Evolutionary conservation across 2,888 invertebrate genomes (phyloP), one percentile per base, ranked within the genome.

Genomic region (Melanophora roralis): DNA sequence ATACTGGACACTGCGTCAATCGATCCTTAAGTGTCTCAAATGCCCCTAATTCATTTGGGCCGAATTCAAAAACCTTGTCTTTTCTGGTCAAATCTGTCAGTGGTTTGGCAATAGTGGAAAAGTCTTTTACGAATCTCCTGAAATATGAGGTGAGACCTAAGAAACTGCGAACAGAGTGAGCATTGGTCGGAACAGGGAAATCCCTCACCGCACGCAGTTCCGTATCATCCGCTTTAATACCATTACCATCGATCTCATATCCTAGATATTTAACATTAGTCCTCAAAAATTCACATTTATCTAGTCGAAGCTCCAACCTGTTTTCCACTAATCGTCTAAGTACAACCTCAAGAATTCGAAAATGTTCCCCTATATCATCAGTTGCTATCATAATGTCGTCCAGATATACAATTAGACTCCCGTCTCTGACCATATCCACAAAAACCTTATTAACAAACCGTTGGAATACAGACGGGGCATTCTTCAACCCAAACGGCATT

Each of bases 301-400:
- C 65, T 19, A 45, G 11, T 12, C 73, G 67, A 6, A 82, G 16
- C 14, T 82, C 62, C 5, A 82, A 43, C 1, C 36, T 62, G 14
- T 72, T 72, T 1, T 43, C 19, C 11, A 62, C 53, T 7, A 78
- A 12, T n/a, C 59, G 34, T n/a, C 4, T 6, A 19, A 81, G 71
- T 14, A 74, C 74, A 16, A 69, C 69, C 7, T 32, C 6, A 9
- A 81, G 51, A 49, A 76, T 68, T 3, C 12, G 11, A 11, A 74
- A 32, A 72, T 78, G 62, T 14, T 68, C 75, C 1, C 71, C 65
- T 19, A 57, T 40, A 23, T 7, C 40, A 2, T 11, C 32, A 4
- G 73, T 76, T 1, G 79, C 77, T 49, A 82, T 72, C 73, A 79
- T 74, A 9, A 82, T 77, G 6, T 79, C 74, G 27, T 82, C 77